A percentile compares a stretch with the other conserved stretches of the same genome.
Evolutionary conservation across 2,797 vertebrate species (phyloP).

Genomic region (Chrosomus eos): DNA sequence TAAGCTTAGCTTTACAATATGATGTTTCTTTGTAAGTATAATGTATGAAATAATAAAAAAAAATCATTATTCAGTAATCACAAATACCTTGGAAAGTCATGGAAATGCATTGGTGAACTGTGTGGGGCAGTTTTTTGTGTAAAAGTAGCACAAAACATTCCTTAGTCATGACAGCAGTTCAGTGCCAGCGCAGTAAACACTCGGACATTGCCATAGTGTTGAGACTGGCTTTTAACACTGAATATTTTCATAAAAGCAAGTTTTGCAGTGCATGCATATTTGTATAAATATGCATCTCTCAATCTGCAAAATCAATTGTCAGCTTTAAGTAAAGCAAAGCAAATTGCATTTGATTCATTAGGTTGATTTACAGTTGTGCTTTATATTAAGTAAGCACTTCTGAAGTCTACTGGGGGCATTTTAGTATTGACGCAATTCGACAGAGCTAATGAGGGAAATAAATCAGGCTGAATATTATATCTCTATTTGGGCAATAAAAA

Average conservation of each 20-base stretch:
- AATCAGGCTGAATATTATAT: constrained; percentile 45
- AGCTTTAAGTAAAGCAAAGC: constrained; percentile 54
- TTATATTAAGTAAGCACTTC: constrained; percentile 59
- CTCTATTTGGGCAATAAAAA: constrained; percentile 35
- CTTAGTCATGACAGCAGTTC: background rate
- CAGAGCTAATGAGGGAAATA: constrained; percentile 57
- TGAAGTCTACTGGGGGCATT: constrained; percentile 54
- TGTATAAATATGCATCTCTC: constrained; percentile 40
- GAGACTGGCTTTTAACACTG: background rate
- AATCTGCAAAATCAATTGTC: constrained; percentile 50
- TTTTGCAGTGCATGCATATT: constrained; percentile 40
- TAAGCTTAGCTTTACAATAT: background rate
- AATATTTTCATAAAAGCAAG: background rate
- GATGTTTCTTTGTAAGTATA: background rate
- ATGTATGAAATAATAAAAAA: background rate
- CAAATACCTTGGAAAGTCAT: background rate
- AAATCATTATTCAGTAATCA: background rate
- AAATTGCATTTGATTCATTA: constrained; percentile 58
- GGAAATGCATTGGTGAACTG: background rate
- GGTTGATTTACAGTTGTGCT: constrained; percentile 53
- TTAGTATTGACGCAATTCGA: constrained; percentile 53
- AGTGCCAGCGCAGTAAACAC: background rate
- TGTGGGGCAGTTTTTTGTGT: background rate
- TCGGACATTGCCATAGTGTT: background rate
- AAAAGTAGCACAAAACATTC: background rate